Conservation (phyloP, 1,140 invertebrate genomes). For the Pentalonia nigronervosa region DNA sequence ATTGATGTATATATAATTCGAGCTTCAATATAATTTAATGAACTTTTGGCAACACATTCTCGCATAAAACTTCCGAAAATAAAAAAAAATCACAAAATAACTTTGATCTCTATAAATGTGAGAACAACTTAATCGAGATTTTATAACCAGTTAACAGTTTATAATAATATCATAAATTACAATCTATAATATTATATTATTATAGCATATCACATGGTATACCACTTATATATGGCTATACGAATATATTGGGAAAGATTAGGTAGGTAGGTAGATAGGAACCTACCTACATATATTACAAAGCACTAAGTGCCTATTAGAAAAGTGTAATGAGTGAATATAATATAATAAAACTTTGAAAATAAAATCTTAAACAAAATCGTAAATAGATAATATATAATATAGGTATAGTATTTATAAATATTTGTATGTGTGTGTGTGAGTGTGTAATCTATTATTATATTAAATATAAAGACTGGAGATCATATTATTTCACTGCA, state of each 20-base stretch:
- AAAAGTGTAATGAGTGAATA: neutral
- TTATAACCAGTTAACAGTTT: neutral
- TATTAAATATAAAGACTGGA: neutral
- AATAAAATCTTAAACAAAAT: conserved; percentile 10
- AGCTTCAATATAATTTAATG: conserved; percentile 11
- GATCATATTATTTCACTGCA: neutral
- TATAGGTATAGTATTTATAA: neutral
- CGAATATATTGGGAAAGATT: neutral
- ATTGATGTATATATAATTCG: neutral
- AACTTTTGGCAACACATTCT: neutral
- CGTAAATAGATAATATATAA: neutral
- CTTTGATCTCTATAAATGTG: neutral
- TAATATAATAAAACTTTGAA: neutral
- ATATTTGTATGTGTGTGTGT: neutral
- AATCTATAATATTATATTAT: neutral
- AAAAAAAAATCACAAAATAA: neutral
- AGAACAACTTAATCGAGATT: neutral
- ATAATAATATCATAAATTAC: neutral
- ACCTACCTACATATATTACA: neutral
- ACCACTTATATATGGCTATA: neutral
- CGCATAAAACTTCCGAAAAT: neutral
- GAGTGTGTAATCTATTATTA: neutral
- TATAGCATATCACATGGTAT: neutral
- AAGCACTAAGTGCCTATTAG: neutral
- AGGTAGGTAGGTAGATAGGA: neutral